A percentile compares a stretch with the other conserved stretches of the same genome.
Conservation (phyloP, 2,113 vertebrate species). For the Phaethornis superciliosus region DNA sequence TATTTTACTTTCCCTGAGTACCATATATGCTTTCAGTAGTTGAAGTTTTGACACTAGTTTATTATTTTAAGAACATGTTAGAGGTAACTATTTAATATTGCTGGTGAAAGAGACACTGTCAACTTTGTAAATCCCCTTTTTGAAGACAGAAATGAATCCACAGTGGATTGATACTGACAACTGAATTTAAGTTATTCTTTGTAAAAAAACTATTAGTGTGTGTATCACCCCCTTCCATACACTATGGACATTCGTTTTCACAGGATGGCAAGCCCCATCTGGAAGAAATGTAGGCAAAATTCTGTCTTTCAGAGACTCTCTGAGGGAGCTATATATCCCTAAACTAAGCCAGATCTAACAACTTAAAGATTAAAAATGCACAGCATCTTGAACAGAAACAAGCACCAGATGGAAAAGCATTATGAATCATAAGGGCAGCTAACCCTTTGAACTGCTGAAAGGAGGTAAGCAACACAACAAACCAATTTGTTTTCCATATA, state of each 20-base stretch:
- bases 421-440: conserved; percentile 57
- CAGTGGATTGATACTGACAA: neutral
- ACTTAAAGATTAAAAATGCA: conserved; percentile 35
- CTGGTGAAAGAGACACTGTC: neutral
- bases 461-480: conserved; percentile 33
- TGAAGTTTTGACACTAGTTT: neutral
- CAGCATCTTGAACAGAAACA: conserved; percentile 17
- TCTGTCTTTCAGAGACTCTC: neutral
- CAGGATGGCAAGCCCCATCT: neutral
- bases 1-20: neutral
- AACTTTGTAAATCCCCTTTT: neutral
- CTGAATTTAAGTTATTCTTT: neutral
- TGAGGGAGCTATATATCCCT: neutral
- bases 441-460: conserved; percentile 41
- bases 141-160: neutral
- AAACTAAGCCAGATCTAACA: neutral
- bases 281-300: neutral
- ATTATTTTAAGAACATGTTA: neutral
- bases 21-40: neutral
- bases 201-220: neutral
- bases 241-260: neutral
- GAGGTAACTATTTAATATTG: neutral
- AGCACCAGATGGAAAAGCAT: conserved; percentile 48
- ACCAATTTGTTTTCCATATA: neutral
- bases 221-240: neutral